Evolutionary conservation across 1,140 invertebrate species (phyloP).

Genomic region (Caenorhabditis briggsae): DNA sequence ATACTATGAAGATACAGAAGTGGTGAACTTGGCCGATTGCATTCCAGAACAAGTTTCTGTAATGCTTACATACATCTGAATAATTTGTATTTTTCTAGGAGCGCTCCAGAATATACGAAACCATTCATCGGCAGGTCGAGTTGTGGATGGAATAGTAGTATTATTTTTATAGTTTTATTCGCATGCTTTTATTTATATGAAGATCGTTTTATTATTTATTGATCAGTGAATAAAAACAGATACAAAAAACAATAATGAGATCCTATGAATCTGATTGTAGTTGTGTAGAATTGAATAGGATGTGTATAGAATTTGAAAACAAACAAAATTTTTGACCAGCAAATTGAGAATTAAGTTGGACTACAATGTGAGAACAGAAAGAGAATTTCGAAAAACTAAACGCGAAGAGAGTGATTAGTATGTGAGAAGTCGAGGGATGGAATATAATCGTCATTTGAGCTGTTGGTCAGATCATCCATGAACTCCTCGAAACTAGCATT

Average conservation of each 20-base stretch:
- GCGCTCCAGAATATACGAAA: not conserved
- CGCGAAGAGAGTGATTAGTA: slow-evolving; percentile 50
- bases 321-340: slow-evolving; percentile 17
- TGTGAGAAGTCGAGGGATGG: slow-evolving; percentile 27
- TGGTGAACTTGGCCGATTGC: not conserved
- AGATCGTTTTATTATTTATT: not conserved
- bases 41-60: not conserved
- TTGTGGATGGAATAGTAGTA: slow-evolving; percentile 21
- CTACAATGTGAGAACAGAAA: not conserved
- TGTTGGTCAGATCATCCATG: not conserved
- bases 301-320: not conserved
- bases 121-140: not conserved
- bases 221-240: not conserved
- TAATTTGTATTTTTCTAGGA: not conserved
- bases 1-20: slow-evolving; percentile 26
- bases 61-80: not conserved
- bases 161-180: not conserved
- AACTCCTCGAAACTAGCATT: slow-evolving; percentile 12
- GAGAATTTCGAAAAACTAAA: slow-evolving; percentile 3
- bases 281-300: not conserved
- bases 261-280: not conserved
- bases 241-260: not conserved
- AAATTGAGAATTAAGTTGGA: slow-evolving; percentile 27
- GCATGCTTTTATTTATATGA: not conserved
- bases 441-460: not conserved